phyloP scores from a whole-genome alignment of 2,113 vertebrate genomes.

The Odocoileus virginianus region DNA sequence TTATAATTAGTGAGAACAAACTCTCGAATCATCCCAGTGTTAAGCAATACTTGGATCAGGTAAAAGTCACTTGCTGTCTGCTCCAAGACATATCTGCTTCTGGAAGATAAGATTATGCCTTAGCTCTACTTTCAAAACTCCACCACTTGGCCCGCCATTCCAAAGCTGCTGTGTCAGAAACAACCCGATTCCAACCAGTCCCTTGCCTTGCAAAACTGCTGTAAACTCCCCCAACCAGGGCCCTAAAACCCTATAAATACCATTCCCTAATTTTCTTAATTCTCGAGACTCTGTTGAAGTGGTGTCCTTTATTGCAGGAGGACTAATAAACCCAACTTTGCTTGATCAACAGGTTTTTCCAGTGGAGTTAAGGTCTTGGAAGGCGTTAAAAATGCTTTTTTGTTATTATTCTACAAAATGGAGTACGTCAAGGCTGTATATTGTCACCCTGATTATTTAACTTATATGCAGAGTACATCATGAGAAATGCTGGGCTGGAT shows the following conservation, averaged over 20 bases:
- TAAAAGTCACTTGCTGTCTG: neutral
- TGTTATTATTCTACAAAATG: neutral
- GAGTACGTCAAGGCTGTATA: neutral
- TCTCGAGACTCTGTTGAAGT: neutral
- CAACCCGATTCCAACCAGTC: neutral
- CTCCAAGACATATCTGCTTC: neutral
- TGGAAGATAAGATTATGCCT: neutral
- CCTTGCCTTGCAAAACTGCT: neutral
- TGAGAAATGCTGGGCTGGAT: neutral
- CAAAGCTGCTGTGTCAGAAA: neutral
- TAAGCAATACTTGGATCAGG: neutral
- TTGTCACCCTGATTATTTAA: neutral
- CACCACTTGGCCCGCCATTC: neutral
- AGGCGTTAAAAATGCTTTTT: neutral
- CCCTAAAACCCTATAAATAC: neutral
- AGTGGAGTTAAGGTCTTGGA: neutral
- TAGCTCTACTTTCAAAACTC: neutral
- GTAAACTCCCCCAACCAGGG: neutral
- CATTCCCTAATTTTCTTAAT: neutral
- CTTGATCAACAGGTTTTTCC: conserved; percentile 44
- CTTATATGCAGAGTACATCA: neutral
- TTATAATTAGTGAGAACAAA: neutral
- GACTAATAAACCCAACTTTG: neutral
- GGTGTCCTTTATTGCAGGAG: neutral
- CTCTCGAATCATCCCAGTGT: neutral